Percentiles rank a stretch among this genome's conserved stretches.
phyloP scores from a whole-genome alignment of 2,888 invertebrate species.

The Stenotaenia linearis region DNA sequence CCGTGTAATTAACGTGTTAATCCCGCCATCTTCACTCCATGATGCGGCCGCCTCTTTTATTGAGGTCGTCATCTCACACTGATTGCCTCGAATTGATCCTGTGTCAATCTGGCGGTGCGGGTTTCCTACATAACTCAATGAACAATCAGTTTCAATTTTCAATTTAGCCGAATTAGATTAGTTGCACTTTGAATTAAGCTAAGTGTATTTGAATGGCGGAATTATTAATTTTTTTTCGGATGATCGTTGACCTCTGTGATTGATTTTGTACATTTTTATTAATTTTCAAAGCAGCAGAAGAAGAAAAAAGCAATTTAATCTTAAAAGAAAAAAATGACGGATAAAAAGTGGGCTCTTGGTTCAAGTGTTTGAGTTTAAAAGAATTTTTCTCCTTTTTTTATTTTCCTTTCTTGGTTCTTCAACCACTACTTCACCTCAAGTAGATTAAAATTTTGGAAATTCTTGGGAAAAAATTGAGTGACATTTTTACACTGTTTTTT shows the following conservation, averaged over 20 bases:
- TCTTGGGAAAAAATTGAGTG: too few species aligned
- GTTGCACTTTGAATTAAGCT: neutral
- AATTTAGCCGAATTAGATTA: neutral
- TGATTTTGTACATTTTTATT: neutral
- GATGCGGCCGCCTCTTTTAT: neutral
- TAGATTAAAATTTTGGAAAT: too few species aligned
- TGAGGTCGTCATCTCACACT: neutral
- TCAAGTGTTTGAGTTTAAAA: neutral
- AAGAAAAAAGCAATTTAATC: neutral
- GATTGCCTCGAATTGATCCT: neutral
- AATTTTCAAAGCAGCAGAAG: neutral
- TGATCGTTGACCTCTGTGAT: neutral
- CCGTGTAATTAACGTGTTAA: conserved; percentile 33
- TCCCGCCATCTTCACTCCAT: neutral
- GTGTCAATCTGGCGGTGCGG: neutral
- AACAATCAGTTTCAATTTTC: neutral
- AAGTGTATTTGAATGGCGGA: too few species aligned
- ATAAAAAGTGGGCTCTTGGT: neutral
- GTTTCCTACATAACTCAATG: neutral
- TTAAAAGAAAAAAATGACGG: too few species aligned
- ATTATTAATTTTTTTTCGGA: neutral
- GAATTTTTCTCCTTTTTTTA: neutral
- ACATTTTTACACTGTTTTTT: too few species aligned
- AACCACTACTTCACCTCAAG: too few species aligned
- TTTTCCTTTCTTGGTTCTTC: too few species aligned